A percentile compares a stretch with the other conserved stretches of the same genome.
These are phyloP conservation scores for Desoria tigrina DNA, from an alignment of 2,888 invertebrate genomes.

Conservation along the genomic window DNA sequence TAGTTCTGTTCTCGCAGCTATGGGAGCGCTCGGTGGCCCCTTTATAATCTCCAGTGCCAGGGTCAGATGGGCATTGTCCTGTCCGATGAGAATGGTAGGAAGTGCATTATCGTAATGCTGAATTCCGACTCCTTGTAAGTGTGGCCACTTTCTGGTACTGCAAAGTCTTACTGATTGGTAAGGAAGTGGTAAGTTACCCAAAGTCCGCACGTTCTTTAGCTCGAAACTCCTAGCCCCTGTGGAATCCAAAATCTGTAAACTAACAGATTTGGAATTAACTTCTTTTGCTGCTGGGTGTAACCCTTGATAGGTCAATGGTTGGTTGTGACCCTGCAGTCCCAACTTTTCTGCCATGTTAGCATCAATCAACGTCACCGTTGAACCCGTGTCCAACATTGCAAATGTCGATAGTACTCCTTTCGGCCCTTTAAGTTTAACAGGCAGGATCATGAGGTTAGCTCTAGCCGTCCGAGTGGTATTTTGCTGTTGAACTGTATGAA, in stretches of 20 bases:
- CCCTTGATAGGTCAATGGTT: conserved; percentile 9
- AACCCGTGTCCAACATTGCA: conserved; percentile 27
- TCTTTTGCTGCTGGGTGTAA: not conserved
- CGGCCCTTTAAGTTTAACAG: conserved; percentile 10
- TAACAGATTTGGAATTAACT: not conserved
- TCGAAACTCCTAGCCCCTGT: not conserved
- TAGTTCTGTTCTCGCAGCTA: conserved; percentile 10
- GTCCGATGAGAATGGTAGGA: conserved; percentile 28
- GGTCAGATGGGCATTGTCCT: conserved; percentile 24
- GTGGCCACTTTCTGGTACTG: not conserved
- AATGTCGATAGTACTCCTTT: conserved; percentile 8
- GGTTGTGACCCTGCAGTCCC: conserved; percentile 8
- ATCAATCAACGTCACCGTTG: conserved; percentile 18
- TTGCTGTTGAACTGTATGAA: not conserved
- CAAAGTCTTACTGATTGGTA: not conserved
- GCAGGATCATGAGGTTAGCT: conserved; percentile 13
- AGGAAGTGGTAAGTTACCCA: not conserved
- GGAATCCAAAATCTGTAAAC: not conserved
- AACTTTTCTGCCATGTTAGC: conserved; percentile 17
- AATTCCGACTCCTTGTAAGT: not conserved
- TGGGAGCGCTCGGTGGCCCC: conserved; percentile 22
- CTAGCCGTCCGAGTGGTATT: not conserved
- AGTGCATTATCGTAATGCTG: not conserved
- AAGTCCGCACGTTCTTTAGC: not conserved
- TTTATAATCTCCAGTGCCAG: not conserved